Percentiles rank a stretch among this genome's conserved stretches.
These are phyloP conservation scores for Malacoctenus gilli DNA, from an alignment of 2,797 vertebrate species.

Conservation along the genomic window DNA sequence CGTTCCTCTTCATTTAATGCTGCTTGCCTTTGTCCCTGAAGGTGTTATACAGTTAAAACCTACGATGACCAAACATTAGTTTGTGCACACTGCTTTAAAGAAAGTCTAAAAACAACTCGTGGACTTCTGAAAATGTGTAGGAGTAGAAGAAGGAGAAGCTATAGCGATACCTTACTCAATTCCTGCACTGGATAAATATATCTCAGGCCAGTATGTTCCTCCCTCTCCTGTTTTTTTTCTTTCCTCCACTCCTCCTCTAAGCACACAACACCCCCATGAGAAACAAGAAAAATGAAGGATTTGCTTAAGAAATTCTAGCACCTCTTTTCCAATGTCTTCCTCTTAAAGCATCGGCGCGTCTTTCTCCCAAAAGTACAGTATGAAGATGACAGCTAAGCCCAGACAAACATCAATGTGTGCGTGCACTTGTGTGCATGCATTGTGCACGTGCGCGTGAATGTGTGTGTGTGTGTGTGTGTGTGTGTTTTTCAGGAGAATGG, in stretches of 20 bases:
- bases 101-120: too few species aligned
- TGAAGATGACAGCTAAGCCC: conserved; percentile 60
- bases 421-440: conserved; percentile 6
- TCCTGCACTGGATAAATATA: conserved; percentile 49
- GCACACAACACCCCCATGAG: conserved; percentile 44
- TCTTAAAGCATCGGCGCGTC: conserved; percentile 39
- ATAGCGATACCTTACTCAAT: conserved; percentile 16
- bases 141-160: background rate
- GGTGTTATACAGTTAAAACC: conserved; percentile 17
- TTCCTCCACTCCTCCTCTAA: conserved; percentile 5
- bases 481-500: conserved; percentile 70
- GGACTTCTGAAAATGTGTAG: too few species aligned
- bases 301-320: conserved; percentile 67
- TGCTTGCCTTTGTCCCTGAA: conserved; percentile 5
- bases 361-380: conserved; percentile 64
- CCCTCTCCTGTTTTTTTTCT: conserved; percentile 19
- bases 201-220: conserved; percentile 42
- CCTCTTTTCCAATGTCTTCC: conserved; percentile 49
- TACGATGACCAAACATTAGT: too few species aligned
- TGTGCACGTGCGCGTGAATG: conserved; percentile 5
- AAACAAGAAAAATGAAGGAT: conserved; percentile 57
- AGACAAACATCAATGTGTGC: conserved; percentile 62
- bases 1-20: background rate
- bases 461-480: conserved; percentile 31
- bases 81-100: background rate